A percentile compares a stretch with the other conserved stretches of the same genome.
These are phyloP conservation scores for Agrotis segetum DNA, from an alignment of 2,888 invertebrate species.

Conservation along the genomic window DNA sequence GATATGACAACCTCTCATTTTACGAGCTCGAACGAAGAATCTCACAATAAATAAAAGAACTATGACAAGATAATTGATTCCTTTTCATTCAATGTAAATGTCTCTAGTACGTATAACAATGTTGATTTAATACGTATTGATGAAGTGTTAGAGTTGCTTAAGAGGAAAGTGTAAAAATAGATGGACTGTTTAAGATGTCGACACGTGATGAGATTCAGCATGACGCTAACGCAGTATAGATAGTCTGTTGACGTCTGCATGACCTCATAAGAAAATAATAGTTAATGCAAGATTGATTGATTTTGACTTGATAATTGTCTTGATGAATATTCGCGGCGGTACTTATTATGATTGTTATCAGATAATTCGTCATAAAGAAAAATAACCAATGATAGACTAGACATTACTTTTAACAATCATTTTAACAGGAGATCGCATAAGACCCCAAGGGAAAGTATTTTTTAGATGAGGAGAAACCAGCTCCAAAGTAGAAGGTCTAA, in stretches of 20 bases:
- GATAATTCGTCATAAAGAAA: no score
- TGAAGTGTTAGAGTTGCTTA: conserved; percentile 13
- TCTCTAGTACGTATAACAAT: conserved; percentile 14
- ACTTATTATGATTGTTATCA: no score
- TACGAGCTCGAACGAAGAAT: conserved; percentile 31
- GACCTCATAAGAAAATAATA: no score
- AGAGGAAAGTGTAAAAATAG: conserved; percentile 33
- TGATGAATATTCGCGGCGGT: no score
- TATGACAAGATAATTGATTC: conserved; percentile 51
- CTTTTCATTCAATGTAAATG: conserved; percentile 53
- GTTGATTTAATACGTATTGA: conserved; percentile 14
- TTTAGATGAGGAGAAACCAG: no score
- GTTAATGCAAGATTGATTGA: no score
- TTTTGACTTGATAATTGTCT: no score
- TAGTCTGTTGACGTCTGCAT: background rate
- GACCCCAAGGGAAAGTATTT: no score
- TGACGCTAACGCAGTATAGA: background rate
- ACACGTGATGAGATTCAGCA: conserved; percentile 8
- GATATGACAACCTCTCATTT: conserved; percentile 32
- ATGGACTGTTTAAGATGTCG: conserved; percentile 7
- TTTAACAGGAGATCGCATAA: no score
- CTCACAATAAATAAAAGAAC: conserved; percentile 34
- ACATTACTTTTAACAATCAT: no score
- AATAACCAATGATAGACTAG: no score
- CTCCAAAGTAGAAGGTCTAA: no score